Conservation (phyloP, 2,888 invertebrate genomes). For the Diaperis boleti region DNA sequence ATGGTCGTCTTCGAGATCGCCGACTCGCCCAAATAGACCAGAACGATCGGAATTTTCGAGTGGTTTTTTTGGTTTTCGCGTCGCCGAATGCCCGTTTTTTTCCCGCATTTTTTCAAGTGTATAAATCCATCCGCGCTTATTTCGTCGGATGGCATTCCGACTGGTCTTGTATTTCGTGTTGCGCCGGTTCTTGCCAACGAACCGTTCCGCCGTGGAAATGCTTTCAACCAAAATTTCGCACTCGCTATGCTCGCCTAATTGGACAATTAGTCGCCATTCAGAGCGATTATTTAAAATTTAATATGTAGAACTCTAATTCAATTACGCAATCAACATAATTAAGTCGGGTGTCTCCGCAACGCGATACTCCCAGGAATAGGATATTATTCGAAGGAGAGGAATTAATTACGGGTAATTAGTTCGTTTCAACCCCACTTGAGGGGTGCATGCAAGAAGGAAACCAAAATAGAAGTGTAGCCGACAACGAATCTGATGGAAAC, state of each 20-base stretch:
- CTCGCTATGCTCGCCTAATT: too few relatives aligned
- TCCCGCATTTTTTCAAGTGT: slow-evolving; percentile 6
- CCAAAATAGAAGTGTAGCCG: too few relatives aligned
- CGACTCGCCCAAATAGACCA: slow-evolving; percentile 31
- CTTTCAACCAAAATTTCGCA: too few relatives aligned
- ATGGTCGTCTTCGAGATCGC: slow-evolving; percentile 26
- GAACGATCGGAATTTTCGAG: slow-evolving; percentile 37
- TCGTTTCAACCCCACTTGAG: background rate
- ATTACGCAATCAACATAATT: slow-evolving; percentile 9
- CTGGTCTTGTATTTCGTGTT: slow-evolving; percentile 22
- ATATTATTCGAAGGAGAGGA: slow-evolving; percentile 3
- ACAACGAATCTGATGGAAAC: too few relatives aligned
- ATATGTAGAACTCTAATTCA: slow-evolving; percentile 2
- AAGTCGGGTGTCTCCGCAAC: too few relatives aligned
- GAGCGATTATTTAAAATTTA: slow-evolving; percentile 10
- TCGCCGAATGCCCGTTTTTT: slow-evolving; percentile 11
- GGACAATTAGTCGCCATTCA: slow-evolving; percentile 2
- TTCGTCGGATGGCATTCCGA: slow-evolving; percentile 19
- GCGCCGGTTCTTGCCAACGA: slow-evolving; percentile 15
- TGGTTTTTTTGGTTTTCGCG: slow-evolving; percentile 16
- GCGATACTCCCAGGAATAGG: background rate
- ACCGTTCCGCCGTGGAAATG: too few relatives aligned
- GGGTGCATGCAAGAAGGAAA: too few relatives aligned
- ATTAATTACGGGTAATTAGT: slow-evolving; percentile 1
- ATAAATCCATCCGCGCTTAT: slow-evolving; percentile 6